Evolutionary conservation across 2,113 vertebrate species (phyloP).

Genomic region (zebrafish (Danio rerio)): DNA sequence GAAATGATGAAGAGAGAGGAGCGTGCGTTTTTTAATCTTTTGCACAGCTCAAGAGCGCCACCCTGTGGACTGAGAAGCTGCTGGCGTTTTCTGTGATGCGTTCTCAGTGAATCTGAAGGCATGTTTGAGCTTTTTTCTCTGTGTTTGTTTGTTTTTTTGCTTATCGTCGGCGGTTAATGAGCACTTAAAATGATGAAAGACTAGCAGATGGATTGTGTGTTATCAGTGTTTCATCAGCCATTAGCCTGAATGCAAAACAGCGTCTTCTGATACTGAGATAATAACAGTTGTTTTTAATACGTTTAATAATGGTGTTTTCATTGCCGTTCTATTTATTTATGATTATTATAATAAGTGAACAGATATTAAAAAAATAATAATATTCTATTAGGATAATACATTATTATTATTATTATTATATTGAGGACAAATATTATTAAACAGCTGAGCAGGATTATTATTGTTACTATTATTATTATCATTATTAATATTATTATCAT

Average conservation of each 20-base stretch:
- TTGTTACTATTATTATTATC: too few relatives aligned
- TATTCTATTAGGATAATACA: too few relatives aligned
- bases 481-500: too few relatives aligned
- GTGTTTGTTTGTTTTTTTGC: neutral
- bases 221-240: conserved; percentile 4
- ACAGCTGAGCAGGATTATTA: too few relatives aligned
- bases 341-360: neutral
- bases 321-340: neutral
- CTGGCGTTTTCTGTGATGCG: neutral
- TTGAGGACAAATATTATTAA: too few relatives aligned
- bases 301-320: neutral
- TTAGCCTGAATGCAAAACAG: neutral
- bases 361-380: too few relatives aligned
- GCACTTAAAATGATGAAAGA: conserved; percentile 13
- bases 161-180: neutral
- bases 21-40: too few relatives aligned
- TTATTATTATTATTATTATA: too few relatives aligned
- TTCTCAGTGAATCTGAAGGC: neutral
- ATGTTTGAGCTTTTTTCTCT: neutral
- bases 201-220: neutral
- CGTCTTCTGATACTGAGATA: neutral
- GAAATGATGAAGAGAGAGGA: neutral
- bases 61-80: conserved; percentile 53
- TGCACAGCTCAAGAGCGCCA: conserved; percentile 83
- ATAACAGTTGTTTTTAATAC: neutral